Conservation (phyloP, 92 coral and sea anemone species). For the Actinostola sp. region DNA sequence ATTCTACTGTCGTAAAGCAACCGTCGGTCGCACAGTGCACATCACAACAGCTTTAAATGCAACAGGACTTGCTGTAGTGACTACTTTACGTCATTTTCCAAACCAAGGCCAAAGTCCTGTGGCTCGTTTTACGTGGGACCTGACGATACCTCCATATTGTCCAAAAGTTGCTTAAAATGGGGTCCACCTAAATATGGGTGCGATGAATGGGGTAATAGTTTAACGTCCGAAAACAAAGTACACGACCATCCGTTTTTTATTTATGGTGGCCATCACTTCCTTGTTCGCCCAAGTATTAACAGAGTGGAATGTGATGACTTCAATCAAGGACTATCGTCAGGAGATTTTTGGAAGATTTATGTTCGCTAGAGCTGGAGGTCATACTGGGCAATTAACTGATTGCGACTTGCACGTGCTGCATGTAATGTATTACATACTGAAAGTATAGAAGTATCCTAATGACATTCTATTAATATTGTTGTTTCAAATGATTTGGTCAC, state of each 20-base stretch:
- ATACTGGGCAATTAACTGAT: no score
- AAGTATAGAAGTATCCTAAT: no score
- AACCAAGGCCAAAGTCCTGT: conserved; percentile 15
- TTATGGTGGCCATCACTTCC: neutral
- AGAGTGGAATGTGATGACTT: conserved; percentile 50
- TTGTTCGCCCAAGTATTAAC: neutral
- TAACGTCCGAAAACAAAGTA: neutral
- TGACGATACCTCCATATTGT: conserved; percentile 37
- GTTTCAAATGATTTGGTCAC: no score
- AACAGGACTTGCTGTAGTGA: conserved; percentile 43
- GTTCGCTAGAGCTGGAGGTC: conserved; percentile 27
- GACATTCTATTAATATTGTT: no score
- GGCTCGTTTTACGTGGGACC: conserved; percentile 10
- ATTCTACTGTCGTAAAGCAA: conserved; percentile 58
- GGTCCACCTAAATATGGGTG: neutral
- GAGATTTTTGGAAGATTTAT: conserved; percentile 42
- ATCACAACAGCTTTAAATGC: conserved; percentile 35
- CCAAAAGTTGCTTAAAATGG: conserved; percentile 22
- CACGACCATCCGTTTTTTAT: conserved; percentile 28
- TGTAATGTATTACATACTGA: no score
- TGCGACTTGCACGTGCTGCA: no score
- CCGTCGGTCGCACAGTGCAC: conserved; percentile 25
- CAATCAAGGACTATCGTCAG: neutral
- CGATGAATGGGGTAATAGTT: conserved; percentile 11
- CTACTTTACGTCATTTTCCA: conserved; percentile 32